Base-by-base conservation (phyloP, 2,888 invertebrate species). In the Macropis europaea region DNA sequence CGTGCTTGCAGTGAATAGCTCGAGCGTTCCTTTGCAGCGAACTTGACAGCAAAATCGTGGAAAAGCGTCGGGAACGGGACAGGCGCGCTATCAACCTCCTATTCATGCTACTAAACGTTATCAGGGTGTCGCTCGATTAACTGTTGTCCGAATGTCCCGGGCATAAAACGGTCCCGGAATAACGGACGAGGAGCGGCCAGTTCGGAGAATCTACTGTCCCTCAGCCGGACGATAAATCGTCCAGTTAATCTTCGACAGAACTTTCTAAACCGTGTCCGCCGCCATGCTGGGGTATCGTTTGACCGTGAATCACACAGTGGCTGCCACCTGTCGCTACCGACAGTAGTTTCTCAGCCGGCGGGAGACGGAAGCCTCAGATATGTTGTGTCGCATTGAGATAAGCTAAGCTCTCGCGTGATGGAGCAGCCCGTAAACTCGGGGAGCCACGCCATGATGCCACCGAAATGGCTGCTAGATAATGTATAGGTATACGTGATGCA, bases 391-490 rank as follows among this genome's bases (percentile, higher is more conserved):
- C 86, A 85, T 85, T 84, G 84, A 87, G 89, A 89, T 89, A 89
- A 89, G 88, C 87, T 87, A 86, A 88, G 87, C 88, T 88, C 84
- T 86, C 84, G 81, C 84, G 86, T 88, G 88, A 89, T 88, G 86
- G 85, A 89, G 84, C 87, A 83, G 85, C 84, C 87, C 85, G 88
- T 89, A 87, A 89, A 88, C 86, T 87, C 81, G 73, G 80, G 54
- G 73, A 79, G 81, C 77, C 76, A 76, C 82, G 76, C 80, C 87
- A 84, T 84, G 84, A 86, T 85, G 84, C 83, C 82, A 84, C 84
- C 82, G 78, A 86, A 88, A 88, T 88, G 85, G 85, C 86, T 86
- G 84, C 82, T 85, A 76, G 86, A 86, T 89, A 86, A 88, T 86
- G 82, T 84, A 85, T 82, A 84, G 73, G 73, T 83, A 79, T 81